Base-by-base conservation (phyloP, 2,888 invertebrate species). In the Hydraecia micacea region DNA sequence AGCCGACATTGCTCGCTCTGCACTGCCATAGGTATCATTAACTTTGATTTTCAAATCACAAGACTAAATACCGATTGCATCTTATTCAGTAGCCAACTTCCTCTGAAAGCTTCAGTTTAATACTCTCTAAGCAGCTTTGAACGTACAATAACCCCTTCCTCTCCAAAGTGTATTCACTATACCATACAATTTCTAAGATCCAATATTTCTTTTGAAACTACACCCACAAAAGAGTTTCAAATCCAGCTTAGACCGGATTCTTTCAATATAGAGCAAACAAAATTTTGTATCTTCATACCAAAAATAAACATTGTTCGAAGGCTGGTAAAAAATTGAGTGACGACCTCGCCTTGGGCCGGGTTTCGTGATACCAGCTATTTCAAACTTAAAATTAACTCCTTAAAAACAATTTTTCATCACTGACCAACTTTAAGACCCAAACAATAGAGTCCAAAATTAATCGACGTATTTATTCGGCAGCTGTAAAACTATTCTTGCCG, bases 321-420 rank as follows among this genome's bases (percentile, higher is more conserved):
- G 80, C 75, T 84, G 76, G 83, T 84, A 87, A 91, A 79, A 91
- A 90, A 88, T 89, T 86, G 88, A 91, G 87, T 90, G 89, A 90
- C 85, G 89, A 88, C 92, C 91, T 88, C 88, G 90, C 91, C 85
- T 80, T 74, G 76, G 90, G 91, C 91, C 76, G 87, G 85, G 81
- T 80, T 86, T 78, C 78, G 72, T 75, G 80, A 69, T 84, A 87
- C 81, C 80, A 80, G 78, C 67, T 68, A 79, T 73, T 68, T 80
- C 79, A 85, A 84, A 80, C 75, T 79, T 73, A 81, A 81, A 77
- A 75, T 49, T 52, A 65, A 58, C 39, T 60, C 46, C 66, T 32
- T 52, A 67, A 13, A 79, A 79, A 69, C 60, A 55, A 46, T 63
- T 69, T 69, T 36, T 65, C 70, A 74, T 60, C 46, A 52, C 32